Evolutionary conservation across 2,113 vertebrate genomes (phyloP).

Genomic region (Cephalopholis sonnerati): DNA sequence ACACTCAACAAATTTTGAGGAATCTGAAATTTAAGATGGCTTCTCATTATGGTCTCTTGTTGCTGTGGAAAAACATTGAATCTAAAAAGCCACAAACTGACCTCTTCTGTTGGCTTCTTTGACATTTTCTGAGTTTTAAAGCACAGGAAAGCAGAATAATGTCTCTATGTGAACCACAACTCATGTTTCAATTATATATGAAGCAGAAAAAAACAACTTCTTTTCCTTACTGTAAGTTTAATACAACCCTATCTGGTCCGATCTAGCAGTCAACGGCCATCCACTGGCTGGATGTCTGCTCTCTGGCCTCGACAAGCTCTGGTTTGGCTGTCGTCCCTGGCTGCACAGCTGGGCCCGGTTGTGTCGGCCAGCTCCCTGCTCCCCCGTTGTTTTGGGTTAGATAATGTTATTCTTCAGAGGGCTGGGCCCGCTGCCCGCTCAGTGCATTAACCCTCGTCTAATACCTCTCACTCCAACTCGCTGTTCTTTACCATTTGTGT

Average conservation of each 20-base stretch:
- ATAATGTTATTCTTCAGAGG: constrained; percentile 84
- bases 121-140: neutral
- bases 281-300: constrained; percentile 33
- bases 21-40: neutral
- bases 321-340: constrained; percentile 66
- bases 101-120: neutral
- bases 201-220: neutral
- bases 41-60: neutral
- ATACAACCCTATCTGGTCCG: neutral
- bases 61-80: neutral
- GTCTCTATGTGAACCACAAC: neutral
- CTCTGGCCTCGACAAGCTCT: constrained; percentile 45
- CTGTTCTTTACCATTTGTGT: constrained; percentile 29
- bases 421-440: constrained; percentile 69
- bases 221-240: neutral
- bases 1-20: neutral
- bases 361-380: constrained; percentile 70
- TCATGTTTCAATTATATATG: neutral
- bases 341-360: constrained; percentile 74
- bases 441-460: constrained; percentile 64
- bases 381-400: constrained; percentile 78
- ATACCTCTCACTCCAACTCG: constrained; percentile 50
- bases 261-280: neutral
- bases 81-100: neutral
- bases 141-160: neutral